Conservation (phyloP, 2,888 invertebrate genomes). For the Cryptocheilus praepositus region DNA sequence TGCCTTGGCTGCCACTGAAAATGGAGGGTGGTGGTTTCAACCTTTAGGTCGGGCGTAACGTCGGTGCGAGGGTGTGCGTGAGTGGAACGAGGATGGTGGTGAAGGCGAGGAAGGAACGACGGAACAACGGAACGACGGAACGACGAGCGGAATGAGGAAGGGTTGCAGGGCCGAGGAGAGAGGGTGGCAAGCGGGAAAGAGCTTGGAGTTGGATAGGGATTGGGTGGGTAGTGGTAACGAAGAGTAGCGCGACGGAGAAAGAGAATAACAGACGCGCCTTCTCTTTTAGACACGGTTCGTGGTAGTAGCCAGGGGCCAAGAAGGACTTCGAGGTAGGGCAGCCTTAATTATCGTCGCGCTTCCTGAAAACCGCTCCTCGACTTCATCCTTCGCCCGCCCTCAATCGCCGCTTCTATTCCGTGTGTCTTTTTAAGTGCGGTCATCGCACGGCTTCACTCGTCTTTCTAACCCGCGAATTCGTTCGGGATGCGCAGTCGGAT, state of each 20-base stretch:
- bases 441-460: slow-evolving; percentile 16
- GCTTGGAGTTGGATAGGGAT: slow-evolving; percentile 39
- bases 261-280: slow-evolving; percentile 67
- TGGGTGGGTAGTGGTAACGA: slow-evolving; percentile 57
- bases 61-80: slow-evolving; percentile 53
- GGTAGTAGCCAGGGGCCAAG: slow-evolving; percentile 69
- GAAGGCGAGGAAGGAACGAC: slow-evolving; percentile 54
- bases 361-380: slow-evolving; percentile 45
- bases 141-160: slow-evolving; percentile 36
- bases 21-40: slow-evolving; percentile 66
- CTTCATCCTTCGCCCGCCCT: slow-evolving; percentile 30
- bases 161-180: slow-evolving; percentile 30
- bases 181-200: slow-evolving; percentile 39
- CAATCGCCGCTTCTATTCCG: slow-evolving; percentile 23
- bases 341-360: slow-evolving; percentile 65
- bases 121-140: slow-evolving; percentile 54
- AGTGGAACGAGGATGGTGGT: slow-evolving; percentile 56
- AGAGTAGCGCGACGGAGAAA: slow-evolving; percentile 62
- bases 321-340: slow-evolving; percentile 68
- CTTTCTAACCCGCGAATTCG: not conserved
- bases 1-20: slow-evolving; percentile 66
- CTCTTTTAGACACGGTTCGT: slow-evolving; percentile 36
- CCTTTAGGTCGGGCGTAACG: slow-evolving; percentile 64
- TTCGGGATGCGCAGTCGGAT: no score
- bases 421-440: slow-evolving; percentile 14